Conservation (phyloP, 1,140 invertebrate species). For the Lysiphlebus fabarum region DNA sequence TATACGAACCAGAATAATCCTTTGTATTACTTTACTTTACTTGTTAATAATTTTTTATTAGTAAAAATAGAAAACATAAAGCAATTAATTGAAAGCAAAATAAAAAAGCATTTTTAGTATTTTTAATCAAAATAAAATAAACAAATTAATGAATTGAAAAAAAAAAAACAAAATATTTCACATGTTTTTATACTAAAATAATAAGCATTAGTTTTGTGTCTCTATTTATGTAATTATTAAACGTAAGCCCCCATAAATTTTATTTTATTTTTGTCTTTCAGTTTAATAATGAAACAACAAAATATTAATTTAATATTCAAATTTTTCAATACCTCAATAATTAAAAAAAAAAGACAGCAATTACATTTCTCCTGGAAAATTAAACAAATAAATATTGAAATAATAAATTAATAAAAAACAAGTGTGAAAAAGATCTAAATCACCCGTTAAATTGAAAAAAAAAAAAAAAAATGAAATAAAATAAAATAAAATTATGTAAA, state of each 20-base stretch:
- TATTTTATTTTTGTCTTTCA: not conserved
- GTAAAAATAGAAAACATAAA: no score
- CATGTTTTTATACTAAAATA: not conserved
- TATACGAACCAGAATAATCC: slow-evolving; percentile 12
- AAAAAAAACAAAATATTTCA: not conserved
- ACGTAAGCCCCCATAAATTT: not conserved
- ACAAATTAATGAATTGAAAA: not conserved
- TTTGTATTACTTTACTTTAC: slow-evolving; percentile 9
- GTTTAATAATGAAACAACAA: no score
- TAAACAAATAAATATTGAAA: slow-evolving; percentile 21
- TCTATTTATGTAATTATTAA: not conserved
- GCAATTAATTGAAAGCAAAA: no score
- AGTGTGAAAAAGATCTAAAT: not conserved
- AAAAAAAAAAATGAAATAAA: not conserved
- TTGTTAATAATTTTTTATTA: no score
- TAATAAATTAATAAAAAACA: not conserved
- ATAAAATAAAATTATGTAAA: not conserved
- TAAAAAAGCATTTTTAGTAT: no score
- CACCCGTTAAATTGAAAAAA: not conserved
- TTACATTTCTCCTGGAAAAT: slow-evolving; percentile 45
- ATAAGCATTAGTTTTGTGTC: not conserved
- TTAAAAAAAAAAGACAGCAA: slow-evolving; percentile 41
- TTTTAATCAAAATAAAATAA: not conserved
- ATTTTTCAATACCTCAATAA: slow-evolving; percentile 43
- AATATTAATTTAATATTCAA: slow-evolving; percentile 20